A percentile compares a stretch with the other conserved stretches of the same genome.
These are phyloP conservation scores for Equus przewalskii DNA, from an alignment of 2,113 vertebrate genomes.

Conservation along the genomic window DNA sequence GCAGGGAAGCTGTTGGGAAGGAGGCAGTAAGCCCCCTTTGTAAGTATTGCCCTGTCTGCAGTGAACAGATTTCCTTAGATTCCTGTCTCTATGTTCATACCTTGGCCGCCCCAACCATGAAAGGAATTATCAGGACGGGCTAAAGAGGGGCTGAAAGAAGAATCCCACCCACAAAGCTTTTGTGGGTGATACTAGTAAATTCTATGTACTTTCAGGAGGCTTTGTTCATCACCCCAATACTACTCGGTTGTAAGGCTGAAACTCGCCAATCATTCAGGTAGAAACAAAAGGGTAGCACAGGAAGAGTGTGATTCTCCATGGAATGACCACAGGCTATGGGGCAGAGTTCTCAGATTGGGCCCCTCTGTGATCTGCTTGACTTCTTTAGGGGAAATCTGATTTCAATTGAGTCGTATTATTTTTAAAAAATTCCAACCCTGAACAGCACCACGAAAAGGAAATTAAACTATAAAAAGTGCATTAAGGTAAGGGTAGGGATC, in stretches of 20 bases:
- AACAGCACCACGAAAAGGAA: conserved; percentile 88
- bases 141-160: background rate
- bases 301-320: conserved; percentile 79
- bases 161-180: conserved; percentile 20
- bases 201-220: conserved; percentile 59
- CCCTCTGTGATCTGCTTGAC: conserved; percentile 82
- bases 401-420: conserved; percentile 89
- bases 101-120: background rate
- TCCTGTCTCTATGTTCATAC: background rate
- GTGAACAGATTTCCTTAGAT: conserved; percentile 6
- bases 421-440: conserved; percentile 82
- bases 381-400: conserved; percentile 89
- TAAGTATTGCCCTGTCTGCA: background rate
- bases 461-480: conserved; percentile 91
- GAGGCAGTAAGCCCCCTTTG: background rate
- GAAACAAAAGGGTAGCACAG: conserved; percentile 78
- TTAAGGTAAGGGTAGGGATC: conserved; percentile 87
- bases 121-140: conserved; percentile 36
- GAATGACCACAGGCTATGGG: conserved; percentile 78
- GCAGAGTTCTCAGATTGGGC: conserved; percentile 79
- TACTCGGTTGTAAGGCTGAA: conserved; percentile 5
- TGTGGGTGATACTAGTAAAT: background rate
- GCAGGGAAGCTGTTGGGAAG: background rate
- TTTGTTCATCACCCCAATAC: background rate
- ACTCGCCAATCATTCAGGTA: conserved; percentile 80